phyloP scores from a whole-genome alignment of 2,797 vertebrate species.

The Tapera naevia region DNA sequence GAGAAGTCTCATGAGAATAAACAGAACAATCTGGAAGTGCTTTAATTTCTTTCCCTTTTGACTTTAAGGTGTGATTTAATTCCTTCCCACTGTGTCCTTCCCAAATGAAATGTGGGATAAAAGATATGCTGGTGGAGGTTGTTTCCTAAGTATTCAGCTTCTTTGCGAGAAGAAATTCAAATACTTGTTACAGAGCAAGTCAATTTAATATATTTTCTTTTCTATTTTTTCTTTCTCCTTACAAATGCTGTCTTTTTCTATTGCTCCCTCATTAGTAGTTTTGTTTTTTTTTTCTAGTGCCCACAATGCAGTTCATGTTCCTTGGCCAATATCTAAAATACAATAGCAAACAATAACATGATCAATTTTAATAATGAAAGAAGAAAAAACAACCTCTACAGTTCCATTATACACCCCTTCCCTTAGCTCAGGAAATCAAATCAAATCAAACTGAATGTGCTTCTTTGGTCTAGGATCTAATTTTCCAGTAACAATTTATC shows the following conservation, averaged over 20 bases:
- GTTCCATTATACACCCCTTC: neutral
- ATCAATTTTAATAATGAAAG: constrained; percentile 20
- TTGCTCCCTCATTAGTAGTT: neutral
- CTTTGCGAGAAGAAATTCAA: neutral
- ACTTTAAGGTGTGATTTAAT: constrained; percentile 34
- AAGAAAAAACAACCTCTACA: neutral
- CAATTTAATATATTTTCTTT: neutral
- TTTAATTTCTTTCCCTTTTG: constrained; percentile 16
- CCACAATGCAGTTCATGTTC: neutral
- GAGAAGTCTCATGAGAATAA: constrained; percentile 9
- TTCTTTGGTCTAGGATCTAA: neutral
- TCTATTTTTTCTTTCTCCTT: neutral
- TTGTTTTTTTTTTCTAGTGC: neutral
- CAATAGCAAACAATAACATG: neutral
- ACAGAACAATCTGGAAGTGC: constrained; percentile 36
- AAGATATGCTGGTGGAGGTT: neutral
- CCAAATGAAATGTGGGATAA: neutral
- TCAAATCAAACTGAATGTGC: neutral
- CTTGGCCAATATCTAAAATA: neutral
- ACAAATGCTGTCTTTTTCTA: neutral
- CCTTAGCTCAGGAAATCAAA: constrained; percentile 14
- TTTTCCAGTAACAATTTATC: constrained; percentile 9
- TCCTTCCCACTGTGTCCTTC: neutral
- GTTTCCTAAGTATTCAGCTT: neutral
- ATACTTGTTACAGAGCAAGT: neutral